phyloP scores from a whole-genome alignment of 1,140 invertebrate genomes.

The Cotesia vestalis region DNA sequence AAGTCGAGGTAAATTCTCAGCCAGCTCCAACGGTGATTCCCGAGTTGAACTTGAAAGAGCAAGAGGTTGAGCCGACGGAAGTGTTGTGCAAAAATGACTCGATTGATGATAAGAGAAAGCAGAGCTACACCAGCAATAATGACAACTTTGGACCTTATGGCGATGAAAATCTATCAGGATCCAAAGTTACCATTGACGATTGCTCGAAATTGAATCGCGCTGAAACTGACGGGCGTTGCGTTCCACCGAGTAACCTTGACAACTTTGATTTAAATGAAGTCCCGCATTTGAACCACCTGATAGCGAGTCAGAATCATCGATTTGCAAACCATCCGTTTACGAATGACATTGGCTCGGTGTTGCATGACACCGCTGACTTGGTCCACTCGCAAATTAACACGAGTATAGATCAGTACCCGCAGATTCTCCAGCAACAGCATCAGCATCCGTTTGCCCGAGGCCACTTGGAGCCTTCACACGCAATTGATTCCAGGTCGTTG shows the following conservation, averaged over 20 bases:
- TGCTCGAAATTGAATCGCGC: slow-evolving; percentile 65
- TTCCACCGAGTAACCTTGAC: slow-evolving; percentile 68
- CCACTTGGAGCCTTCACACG: slow-evolving; percentile 49
- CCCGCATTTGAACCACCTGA: slow-evolving; percentile 58
- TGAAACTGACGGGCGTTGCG: slow-evolving; percentile 73
- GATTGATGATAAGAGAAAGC: slow-evolving; percentile 56
- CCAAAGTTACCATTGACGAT: slow-evolving; percentile 59
- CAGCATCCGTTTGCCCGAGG: slow-evolving; percentile 47
- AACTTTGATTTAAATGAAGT: slow-evolving; percentile 60
- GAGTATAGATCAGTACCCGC: slow-evolving; percentile 52
- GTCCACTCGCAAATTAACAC: slow-evolving; percentile 55
- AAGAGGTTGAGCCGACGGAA: slow-evolving; percentile 22
- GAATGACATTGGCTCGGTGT: slow-evolving; percentile 53
- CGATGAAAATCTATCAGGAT: slow-evolving; percentile 53
- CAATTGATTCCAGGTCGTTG: slow-evolving; percentile 36
- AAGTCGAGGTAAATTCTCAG: slow-evolving; percentile 10
- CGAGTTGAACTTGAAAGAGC: slow-evolving; percentile 20
- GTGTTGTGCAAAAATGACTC: slow-evolving; percentile 39
- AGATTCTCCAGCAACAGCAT: slow-evolving; percentile 50
- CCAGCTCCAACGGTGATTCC: slow-evolving; percentile 24
- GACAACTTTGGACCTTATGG: slow-evolving; percentile 51
- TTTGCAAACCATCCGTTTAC: slow-evolving; percentile 55
- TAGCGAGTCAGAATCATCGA: slow-evolving; percentile 61
- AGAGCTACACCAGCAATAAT: slow-evolving; percentile 53
- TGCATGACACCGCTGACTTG: slow-evolving; percentile 49